Evolutionary conservation across 1,140 invertebrate species (phyloP).

Genomic region (Drosophila albomicans): DNA sequence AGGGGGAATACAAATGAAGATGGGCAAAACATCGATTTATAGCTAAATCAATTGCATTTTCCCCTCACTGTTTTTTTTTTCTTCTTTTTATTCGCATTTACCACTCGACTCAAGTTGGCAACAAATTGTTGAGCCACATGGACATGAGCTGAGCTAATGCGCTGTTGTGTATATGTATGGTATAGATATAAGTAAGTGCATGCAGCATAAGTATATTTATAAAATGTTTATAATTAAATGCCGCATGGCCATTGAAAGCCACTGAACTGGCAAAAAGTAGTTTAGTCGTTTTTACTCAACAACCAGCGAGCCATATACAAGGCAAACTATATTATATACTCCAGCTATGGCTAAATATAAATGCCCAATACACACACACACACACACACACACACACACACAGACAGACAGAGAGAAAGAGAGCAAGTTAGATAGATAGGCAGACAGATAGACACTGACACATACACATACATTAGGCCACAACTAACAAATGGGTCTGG

Average conservation of each 20-base stretch:
- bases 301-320: conserved; percentile 35
- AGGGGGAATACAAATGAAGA: too few species aligned
- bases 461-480: conserved; percentile 19
- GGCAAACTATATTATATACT: not conserved
- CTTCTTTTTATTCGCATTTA: conserved; percentile 36
- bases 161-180: not conserved
- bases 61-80: not conserved
- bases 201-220: conserved; percentile 46
- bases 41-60: conserved; percentile 32
- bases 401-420: not conserved
- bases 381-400: too few species aligned
- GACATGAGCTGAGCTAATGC: conserved; percentile 18
- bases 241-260: conserved; percentile 68
- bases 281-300: conserved; percentile 63
- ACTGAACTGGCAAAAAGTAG: conserved; percentile 80
- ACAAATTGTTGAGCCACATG: conserved; percentile 20
- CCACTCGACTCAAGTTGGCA: conserved; percentile 41
- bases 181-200: not conserved
- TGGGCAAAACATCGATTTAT: too few species aligned
- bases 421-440: conserved; percentile 14
- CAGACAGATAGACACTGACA: conserved; percentile 11
- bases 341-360: conserved; percentile 64
- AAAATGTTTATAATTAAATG: conserved; percentile 66
- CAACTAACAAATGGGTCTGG: conserved; percentile 68
- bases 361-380: conserved; percentile 24